Base-by-base conservation (phyloP, 2,797 vertebrate genomes). In the Aselliscus stoliczkanus region DNA sequence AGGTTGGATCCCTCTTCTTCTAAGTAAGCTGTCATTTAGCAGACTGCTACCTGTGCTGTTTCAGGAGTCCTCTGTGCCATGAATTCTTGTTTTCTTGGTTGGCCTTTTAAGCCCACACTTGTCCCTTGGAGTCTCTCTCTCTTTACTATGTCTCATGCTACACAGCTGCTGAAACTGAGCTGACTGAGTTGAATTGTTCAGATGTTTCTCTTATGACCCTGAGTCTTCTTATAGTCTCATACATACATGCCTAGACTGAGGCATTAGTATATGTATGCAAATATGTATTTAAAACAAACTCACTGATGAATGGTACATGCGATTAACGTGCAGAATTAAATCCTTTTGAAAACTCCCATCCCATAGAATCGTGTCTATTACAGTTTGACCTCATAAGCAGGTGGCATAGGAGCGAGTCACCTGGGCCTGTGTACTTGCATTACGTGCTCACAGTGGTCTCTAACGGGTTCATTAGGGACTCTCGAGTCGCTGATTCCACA, bases 291-390 rank as follows among this genome's bases (percentile, higher is more conserved):
- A 91, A 95, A 89, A 47, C 60, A 81, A 86, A 86, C 23, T 67
- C 76, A 29, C 20, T 29, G 6, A n/a, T 94, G 64, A 88, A 52
- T 80, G 83, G 56, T 83, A 13, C 17, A 17, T 88, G 86, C 42
- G 69, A 42, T 87, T 95, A 82, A 54, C 17, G 90, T 91, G 52
- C 31, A 95, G 84, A 93, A 75, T 72, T 93, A 90, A 90, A 10
- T 50, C 2, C 52, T 96, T 96, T 34, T 1, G 44, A 93, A 87
- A 94, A 62, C 0, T 88, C 56, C 79, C 31, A 18, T 3, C 44
- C 29, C 64, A 14, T 44, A 81, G 73, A 87, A 84, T 60, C 84
- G 42, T 42, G 8, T 88, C 84, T 81, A 5, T 91, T 90, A 54
- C 18, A 65, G 13, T 50, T 94, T 52, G 81, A 25, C 44, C 10